phyloP scores from a whole-genome alignment of 2,113 vertebrate species.

The Irena cyanogastra region DNA sequence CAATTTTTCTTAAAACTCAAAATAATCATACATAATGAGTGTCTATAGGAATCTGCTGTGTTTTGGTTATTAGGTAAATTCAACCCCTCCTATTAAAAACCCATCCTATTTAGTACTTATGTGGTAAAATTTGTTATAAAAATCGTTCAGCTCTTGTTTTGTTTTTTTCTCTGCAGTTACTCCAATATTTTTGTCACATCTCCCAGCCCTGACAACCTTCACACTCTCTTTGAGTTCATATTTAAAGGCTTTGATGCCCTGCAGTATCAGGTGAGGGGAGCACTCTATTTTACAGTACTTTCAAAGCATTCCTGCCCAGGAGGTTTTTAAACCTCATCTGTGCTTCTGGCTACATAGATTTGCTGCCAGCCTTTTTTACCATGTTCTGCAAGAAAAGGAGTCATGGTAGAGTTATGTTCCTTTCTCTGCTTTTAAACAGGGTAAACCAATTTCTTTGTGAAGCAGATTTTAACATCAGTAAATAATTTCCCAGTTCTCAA shows the following conservation, averaged over 20 bases:
- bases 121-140: background rate
- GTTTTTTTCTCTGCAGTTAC: constrained; percentile 74
- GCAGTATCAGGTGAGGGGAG: constrained; percentile 81
- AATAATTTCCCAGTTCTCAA: background rate
- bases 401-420: background rate
- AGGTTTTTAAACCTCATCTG: background rate
- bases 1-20: background rate
- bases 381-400: background rate
- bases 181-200: constrained; percentile 98
- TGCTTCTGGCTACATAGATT: background rate
- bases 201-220: constrained; percentile 95
- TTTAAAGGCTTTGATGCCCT: constrained; percentile 97
- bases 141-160: background rate
- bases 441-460: background rate
- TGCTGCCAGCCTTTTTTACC: background rate
- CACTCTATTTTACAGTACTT: rapidly evolving
- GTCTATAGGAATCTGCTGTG: background rate
- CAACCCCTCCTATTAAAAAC: background rate
- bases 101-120: background rate
- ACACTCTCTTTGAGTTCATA: constrained; percentile 96
- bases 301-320: rapidly evolving
- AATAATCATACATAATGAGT: background rate
- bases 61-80: background rate
- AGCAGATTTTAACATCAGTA: background rate
- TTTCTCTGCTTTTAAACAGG: background rate